Evolutionary conservation across 2,113 vertebrate species (phyloP).

Genomic region (Mellivora capensis): DNA sequence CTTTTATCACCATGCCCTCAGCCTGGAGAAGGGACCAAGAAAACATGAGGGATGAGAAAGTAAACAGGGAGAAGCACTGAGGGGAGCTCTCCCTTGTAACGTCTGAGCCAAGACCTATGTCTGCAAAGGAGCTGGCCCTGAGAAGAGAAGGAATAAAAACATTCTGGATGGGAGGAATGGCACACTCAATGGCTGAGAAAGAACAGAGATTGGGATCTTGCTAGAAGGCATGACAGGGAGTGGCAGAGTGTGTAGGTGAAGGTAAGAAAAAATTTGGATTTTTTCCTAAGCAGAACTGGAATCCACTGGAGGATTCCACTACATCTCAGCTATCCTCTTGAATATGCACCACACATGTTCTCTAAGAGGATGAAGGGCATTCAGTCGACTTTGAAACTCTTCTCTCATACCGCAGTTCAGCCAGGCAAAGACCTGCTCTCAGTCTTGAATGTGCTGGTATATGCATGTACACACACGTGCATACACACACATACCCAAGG

Average conservation of each 20-base stretch:
- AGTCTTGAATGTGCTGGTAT: neutral
- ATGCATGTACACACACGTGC: rapidly evolving
- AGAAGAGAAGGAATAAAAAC: neutral
- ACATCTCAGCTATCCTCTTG: neutral
- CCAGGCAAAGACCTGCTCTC: neutral
- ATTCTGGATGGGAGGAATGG: neutral
- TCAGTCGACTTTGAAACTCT: neutral
- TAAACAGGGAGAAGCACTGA: neutral
- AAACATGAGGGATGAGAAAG: neutral
- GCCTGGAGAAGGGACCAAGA: neutral
- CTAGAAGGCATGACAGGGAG: neutral
- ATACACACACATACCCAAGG: neutral
- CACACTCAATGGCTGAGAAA: neutral
- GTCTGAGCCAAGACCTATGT: neutral
- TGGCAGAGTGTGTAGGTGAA: neutral
- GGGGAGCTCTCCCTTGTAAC: neutral
- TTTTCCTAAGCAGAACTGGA: neutral
- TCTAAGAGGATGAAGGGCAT: neutral
- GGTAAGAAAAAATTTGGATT: neutral
- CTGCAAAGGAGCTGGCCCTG: neutral
- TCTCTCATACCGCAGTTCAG: neutral
- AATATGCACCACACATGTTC: neutral
- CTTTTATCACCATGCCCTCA: neutral
- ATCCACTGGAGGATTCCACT: neutral
- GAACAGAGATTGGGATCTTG: neutral